A percentile compares a stretch with the other conserved stretches of the same genome.
These are phyloP conservation scores for Isichthys henryi DNA, from an alignment of 2,113 vertebrate genomes.

Conservation along the genomic window DNA sequence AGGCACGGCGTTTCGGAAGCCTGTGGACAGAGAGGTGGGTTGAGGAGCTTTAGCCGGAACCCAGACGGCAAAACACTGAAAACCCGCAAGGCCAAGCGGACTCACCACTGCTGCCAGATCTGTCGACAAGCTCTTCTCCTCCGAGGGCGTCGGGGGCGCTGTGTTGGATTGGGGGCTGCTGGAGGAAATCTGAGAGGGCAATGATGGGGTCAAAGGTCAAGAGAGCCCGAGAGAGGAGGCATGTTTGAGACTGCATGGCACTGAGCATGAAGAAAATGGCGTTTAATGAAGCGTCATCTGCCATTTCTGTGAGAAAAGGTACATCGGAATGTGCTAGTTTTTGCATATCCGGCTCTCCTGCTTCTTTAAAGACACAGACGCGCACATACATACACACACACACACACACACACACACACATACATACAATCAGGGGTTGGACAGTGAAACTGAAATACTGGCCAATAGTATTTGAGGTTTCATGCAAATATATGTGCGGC, in stretches of 20 bases:
- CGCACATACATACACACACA: not conserved
- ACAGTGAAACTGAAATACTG: not conserved
- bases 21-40: slow-evolving; percentile 34
- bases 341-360: not conserved
- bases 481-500: not conserved
- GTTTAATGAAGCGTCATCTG: not conserved
- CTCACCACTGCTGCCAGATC: slow-evolving; percentile 52
- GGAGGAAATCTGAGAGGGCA: slow-evolving; percentile 48
- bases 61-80: not conserved
- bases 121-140: slow-evolving; percentile 41
- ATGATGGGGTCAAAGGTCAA: not conserved
- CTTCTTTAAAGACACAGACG: not conserved
- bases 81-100: not conserved
- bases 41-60: not conserved
- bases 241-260: not conserved
- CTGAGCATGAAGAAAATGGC: not conserved
- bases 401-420: not conserved
- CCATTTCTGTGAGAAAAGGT: not conserved
- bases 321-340: not conserved
- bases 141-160: slow-evolving; percentile 39
- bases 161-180: slow-evolving; percentile 41
- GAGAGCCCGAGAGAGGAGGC: not conserved
- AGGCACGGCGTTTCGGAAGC: slow-evolving; percentile 66
- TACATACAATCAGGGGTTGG: not conserved
- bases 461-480: not conserved